Conservation (phyloP, 2,113 vertebrate species). For the Tragelaphus strepsiceros region DNA sequence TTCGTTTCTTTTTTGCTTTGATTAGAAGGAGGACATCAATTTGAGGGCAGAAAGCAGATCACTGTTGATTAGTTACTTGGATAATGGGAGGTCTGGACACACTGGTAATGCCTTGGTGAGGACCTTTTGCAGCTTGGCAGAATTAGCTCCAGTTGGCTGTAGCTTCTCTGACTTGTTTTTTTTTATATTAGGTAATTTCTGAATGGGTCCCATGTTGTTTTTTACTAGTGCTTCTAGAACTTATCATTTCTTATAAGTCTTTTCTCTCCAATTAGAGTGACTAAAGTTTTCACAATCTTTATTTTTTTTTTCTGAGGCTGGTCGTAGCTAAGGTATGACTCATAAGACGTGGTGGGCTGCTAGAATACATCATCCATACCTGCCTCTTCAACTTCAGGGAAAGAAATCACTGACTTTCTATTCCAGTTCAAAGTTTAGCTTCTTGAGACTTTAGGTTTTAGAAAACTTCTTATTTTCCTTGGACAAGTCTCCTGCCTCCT, state of each 20-base stretch:
- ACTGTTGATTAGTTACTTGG: conserved; percentile 88
- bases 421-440: conserved; percentile 26
- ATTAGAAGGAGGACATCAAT: conserved; percentile 82
- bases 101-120: conserved; percentile 82
- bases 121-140: conserved; percentile 69
- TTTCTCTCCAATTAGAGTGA: conserved; percentile 43
- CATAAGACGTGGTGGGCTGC: conserved; percentile 90
- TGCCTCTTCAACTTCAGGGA: conserved; percentile 74
- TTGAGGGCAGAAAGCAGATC: conserved; percentile 88
- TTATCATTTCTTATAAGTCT: conserved; percentile 55
- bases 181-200: conserved; percentile 51
- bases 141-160: conserved; percentile 9
- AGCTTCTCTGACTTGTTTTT: conserved; percentile 69
- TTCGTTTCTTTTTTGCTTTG: conserved; percentile 82
- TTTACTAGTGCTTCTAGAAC: conserved; percentile 69
- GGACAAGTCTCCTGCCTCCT: too few relatives aligned
- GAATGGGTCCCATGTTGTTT: not conserved
- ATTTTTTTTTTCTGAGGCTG: conserved; percentile 84
- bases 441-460: conserved; percentile 56
- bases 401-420: conserved; percentile 32
- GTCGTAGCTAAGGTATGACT: conserved; percentile 91
- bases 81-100: conserved; percentile 87
- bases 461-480: conserved; percentile 79
- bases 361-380: conserved; percentile 80
- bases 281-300: conserved; percentile 76